Percentiles rank a stretch among this genome's conserved stretches.
phyloP scores from a whole-genome alignment of 2,888 invertebrate genomes.

The Ctena decussata region DNA sequence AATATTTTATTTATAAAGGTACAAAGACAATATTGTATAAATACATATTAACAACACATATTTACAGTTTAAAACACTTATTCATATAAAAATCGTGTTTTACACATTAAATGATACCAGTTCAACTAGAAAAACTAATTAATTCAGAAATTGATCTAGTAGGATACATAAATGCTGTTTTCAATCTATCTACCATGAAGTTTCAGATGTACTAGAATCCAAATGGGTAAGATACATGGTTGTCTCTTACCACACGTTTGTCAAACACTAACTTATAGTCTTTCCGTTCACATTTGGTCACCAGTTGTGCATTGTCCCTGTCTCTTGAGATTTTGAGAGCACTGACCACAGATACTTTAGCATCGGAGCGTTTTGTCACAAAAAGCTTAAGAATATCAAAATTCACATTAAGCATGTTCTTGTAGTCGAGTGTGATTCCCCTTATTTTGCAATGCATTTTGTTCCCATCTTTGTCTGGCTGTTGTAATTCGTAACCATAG shows the following conservation, averaged over 20 bases:
- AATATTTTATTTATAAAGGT: too few species aligned
- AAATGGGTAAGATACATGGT: conserved; percentile 28
- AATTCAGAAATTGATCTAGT: too few species aligned
- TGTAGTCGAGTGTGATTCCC: conserved; percentile 34
- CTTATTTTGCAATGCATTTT: conserved; percentile 17
- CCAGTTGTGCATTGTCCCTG: neutral
- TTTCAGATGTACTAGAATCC: too few species aligned
- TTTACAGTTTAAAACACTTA: too few species aligned
- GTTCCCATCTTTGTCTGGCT: conserved; percentile 19
- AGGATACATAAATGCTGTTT: too few species aligned
- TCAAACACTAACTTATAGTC: conserved; percentile 42
- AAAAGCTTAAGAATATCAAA: neutral
- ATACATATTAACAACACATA: too few species aligned
- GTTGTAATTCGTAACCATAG: conserved; percentile 12
- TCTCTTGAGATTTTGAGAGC: conserved; percentile 28
- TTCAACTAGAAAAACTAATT: too few species aligned
- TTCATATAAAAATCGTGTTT: too few species aligned
- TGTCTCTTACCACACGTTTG: conserved; percentile 35
- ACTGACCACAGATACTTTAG: neutral
- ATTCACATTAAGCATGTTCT: conserved; percentile 2
- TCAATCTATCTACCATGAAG: too few species aligned
- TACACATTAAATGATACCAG: too few species aligned
- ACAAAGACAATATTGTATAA: too few species aligned
- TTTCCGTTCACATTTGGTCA: conserved; percentile 15
- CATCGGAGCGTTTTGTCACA: conserved; percentile 2